phyloP scores from a whole-genome alignment of 1,140 invertebrate genomes.

The Trichonephila clavipes region DNA sequence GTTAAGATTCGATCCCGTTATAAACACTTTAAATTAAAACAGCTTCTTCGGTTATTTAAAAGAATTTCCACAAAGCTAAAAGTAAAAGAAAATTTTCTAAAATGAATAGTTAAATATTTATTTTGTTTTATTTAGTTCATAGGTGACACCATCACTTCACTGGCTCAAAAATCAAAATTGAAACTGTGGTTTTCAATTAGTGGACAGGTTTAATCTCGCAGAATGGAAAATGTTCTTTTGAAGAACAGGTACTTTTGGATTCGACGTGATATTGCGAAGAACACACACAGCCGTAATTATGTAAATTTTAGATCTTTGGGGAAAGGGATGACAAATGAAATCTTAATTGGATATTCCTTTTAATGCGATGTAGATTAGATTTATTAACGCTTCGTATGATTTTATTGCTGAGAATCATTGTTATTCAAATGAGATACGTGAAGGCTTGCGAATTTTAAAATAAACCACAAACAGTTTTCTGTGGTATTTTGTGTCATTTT shows the following conservation, averaged over 20 bases:
- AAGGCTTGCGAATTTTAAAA: not conserved
- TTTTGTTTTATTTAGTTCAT: no score
- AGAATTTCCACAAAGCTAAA: no score
- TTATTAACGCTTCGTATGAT: conserved; percentile 23
- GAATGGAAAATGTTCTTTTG: not conserved
- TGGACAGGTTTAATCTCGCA: conserved; percentile 13
- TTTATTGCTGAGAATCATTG: conserved; percentile 18
- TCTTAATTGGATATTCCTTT: conserved; percentile 19
- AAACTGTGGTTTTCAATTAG: conserved; percentile 15
- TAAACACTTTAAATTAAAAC: no score
- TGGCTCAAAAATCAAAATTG: not conserved
- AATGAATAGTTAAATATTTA: no score
- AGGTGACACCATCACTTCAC: no score
- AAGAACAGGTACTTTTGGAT: not conserved
- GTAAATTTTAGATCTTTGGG: conserved; percentile 3
- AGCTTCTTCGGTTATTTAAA: no score
- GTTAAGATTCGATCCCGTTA: no score
- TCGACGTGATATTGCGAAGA: not conserved
- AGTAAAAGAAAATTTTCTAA: no score
- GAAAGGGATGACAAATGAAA: conserved; percentile 31
- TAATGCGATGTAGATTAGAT: conserved; percentile 26
- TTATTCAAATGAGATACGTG: conserved; percentile 2
- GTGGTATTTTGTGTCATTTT: not conserved
- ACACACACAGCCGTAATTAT: not conserved
- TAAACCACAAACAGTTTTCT: not conserved